A percentile compares a stretch with the other conserved stretches of the same genome.
Conservation (phyloP, 1,140 invertebrate genomes). For the Drosophila bifasciata region DNA sequence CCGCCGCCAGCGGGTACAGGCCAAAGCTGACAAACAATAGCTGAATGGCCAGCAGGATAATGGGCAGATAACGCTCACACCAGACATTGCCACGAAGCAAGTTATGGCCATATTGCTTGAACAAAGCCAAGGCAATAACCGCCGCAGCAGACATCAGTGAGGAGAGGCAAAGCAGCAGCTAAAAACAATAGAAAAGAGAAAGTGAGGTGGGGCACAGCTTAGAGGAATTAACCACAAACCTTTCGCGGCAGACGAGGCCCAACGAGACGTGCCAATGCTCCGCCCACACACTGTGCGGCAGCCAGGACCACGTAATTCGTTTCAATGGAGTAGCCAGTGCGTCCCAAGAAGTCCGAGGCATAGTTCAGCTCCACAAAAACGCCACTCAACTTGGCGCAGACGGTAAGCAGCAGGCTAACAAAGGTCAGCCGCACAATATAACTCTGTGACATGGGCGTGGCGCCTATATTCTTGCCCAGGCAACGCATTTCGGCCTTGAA, state of each 20-base stretch:
- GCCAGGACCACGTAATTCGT: slow-evolving; percentile 58
- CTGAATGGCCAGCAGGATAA: slow-evolving; percentile 53
- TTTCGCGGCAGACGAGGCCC: slow-evolving; percentile 59
- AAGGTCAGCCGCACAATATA: slow-evolving; percentile 61
- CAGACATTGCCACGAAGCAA: slow-evolving; percentile 35
- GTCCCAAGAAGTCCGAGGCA: slow-evolving; percentile 59
- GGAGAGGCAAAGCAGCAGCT: slow-evolving; percentile 66
- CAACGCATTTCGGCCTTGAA: slow-evolving; percentile 55
- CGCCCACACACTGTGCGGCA: slow-evolving; percentile 53
- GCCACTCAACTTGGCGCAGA: slow-evolving; percentile 70
- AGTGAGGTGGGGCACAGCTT: too few species aligned
- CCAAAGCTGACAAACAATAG: slow-evolving; percentile 69
- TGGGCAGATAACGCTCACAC: slow-evolving; percentile 51
- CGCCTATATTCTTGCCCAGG: slow-evolving; percentile 26
- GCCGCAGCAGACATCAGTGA: slow-evolving; percentile 55
- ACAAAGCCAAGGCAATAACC: slow-evolving; percentile 52
- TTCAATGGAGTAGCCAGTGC: slow-evolving; percentile 55
- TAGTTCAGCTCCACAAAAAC: slow-evolving; percentile 68
- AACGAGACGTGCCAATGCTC: slow-evolving; percentile 49
- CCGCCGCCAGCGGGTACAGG: slow-evolving; percentile 61
- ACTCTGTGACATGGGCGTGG: slow-evolving; percentile 34
- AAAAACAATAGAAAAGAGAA: neutral
- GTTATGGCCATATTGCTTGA: slow-evolving; percentile 42
- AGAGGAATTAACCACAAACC: slow-evolving; percentile 34
- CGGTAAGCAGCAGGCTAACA: slow-evolving; percentile 58